Evolutionary conservation across 2,888 invertebrate species (phyloP), one percentile per base, ranked within the genome.

Genomic region (Zhuqinia jingwanae): DNA sequence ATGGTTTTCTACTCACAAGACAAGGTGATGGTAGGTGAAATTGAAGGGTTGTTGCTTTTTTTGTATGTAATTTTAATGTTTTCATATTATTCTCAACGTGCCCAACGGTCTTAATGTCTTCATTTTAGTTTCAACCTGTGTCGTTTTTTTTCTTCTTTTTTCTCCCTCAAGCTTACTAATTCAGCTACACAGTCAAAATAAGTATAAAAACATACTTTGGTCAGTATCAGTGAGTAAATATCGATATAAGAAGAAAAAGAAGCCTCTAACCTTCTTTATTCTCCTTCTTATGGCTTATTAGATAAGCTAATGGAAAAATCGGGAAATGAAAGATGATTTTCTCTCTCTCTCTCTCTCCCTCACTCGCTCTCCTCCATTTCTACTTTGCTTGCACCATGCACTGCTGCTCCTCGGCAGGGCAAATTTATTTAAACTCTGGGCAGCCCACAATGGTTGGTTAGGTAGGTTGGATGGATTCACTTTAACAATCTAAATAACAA

Each of bases 11-110:
- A 36, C 36, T 36, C 36, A 36, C 36, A 6, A 36, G 42, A 25
- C n/a, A 70, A 68, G 30, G 53, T 70, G 79, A 80, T 63, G 65
- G 53, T n/a, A 63, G 63, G 65, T 77, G 80, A 88, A 86, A 87
- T 88, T 82, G 85, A 81, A 53, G 88, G 82, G 84, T 85, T 79
- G 81, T 82, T 53, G 53, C 63, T 75, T 60, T 83, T 36, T 77
- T 81, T 77, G 80, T 82, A 70, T 88, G 86, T 84, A 86, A 85
- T 85, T 88, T 85, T 78, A 87, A 85, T 87, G 81, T 80, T 85
- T n/a, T 87, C 85, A 77, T 77, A 84, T 86, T 65, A 78, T 84
- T 86, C 85, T 83, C 73, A 77, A 77, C 85, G 80, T 88, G 84
- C 79, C 85, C 82, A 56, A 82, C 85, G 53, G 76, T 76, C 85